Percentiles rank a stretch among this genome's conserved stretches.
Evolutionary conservation across 2,113 vertebrate genomes (phyloP).

Genomic region (Gymnobelideus leadbeateri): DNA sequence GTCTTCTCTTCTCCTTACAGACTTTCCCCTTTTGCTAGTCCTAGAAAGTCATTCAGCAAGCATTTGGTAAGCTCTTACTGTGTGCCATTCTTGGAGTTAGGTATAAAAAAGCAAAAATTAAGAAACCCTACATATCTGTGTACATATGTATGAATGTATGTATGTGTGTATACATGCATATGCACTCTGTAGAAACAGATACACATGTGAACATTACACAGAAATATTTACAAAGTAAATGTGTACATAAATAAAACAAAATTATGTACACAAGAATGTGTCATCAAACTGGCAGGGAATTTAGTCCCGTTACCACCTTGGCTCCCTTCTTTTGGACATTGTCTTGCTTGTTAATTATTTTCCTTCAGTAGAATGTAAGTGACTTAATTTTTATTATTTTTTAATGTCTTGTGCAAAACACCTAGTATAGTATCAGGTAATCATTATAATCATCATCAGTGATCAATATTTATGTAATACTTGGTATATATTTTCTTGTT

Average conservation of each 20-base stretch:
- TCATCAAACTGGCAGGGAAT: background rate
- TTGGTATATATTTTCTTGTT: background rate
- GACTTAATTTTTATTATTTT: background rate
- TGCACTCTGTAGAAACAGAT: too few relatives aligned
- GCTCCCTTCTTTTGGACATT: background rate
- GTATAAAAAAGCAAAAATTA: background rate
- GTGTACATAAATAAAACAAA: background rate
- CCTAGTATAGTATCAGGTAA: background rate
- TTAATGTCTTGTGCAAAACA: background rate
- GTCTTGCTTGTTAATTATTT: background rate
- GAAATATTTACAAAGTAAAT: background rate
- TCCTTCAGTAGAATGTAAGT: background rate
- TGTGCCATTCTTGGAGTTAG: background rate
- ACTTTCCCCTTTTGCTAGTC: background rate
- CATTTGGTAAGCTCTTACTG: background rate
- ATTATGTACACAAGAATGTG: background rate
- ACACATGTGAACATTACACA: background rate
- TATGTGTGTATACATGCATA: too few relatives aligned
- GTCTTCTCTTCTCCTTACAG: background rate
- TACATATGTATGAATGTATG: too few relatives aligned
- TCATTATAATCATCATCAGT: background rate
- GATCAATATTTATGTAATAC: background rate
- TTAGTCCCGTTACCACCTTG: background rate
- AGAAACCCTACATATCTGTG: background rate
- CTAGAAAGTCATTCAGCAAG: background rate